Conservation (phyloP, 1,140 invertebrate species). For the Lasioglossum albipes region DNA sequence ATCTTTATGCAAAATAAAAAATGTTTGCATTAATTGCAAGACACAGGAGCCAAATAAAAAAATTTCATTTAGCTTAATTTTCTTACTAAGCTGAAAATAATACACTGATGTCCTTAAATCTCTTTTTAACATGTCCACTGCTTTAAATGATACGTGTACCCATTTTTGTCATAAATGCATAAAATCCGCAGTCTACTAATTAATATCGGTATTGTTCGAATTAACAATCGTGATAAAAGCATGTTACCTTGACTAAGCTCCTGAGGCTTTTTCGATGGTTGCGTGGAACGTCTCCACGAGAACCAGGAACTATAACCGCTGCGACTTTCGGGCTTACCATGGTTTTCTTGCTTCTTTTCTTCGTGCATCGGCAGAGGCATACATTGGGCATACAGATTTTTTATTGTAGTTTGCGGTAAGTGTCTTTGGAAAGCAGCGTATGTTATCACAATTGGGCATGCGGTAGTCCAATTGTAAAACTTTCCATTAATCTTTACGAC, state of each 20-base stretch:
- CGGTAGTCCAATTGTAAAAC: slow-evolving; percentile 93
- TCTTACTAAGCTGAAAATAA: too few species aligned
- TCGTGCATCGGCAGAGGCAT: slow-evolving; percentile 74
- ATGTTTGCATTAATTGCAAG: too few species aligned
- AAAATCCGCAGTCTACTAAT: too few species aligned
- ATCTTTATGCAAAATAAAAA: too few species aligned
- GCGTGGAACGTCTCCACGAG: slow-evolving; percentile 80
- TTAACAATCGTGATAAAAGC: not conserved
- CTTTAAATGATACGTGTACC: too few species aligned
- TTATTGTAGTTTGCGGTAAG: slow-evolving; percentile 82
- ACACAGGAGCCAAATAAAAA: too few species aligned
- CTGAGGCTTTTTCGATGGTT: slow-evolving; percentile 72
- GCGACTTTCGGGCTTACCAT: slow-evolving; percentile 70
- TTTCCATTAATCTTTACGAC: slow-evolving; percentile 93
- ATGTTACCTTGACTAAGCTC: slow-evolving; percentile 61
- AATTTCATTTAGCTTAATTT: too few species aligned
- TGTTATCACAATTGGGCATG: slow-evolving; percentile 92
- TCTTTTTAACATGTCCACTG: too few species aligned
- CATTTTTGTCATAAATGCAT: too few species aligned
- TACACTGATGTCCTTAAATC: too few species aligned
- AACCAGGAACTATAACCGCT: slow-evolving; percentile 82
- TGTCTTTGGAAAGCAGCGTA: slow-evolving; percentile 91
- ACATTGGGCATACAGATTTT: slow-evolving; percentile 76
- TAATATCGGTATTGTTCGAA: too few species aligned
- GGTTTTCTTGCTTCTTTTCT: slow-evolving; percentile 69